Base-by-base conservation (phyloP, 2,888 invertebrate genomes). In the Synanthedon tipuliformis region DNA sequence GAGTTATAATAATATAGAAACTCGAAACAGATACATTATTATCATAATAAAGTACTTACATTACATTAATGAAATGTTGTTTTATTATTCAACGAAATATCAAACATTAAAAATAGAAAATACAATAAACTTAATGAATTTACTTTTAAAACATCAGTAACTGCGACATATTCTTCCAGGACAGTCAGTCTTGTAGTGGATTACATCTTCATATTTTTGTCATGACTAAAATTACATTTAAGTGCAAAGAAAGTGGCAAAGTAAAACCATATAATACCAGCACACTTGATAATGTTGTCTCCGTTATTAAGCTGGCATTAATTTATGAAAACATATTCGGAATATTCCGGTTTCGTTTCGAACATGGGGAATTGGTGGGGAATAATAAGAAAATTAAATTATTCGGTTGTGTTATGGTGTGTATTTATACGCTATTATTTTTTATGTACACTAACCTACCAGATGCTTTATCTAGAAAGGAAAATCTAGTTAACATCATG, bases 271-370 rank as follows among this genome's bases (percentile, higher is more conserved):
- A 23, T 23, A 23, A 5, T 23, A 23, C 23, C 5, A 48, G 16
- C 15, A 16, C 48, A 3, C n/a, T 48, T 12, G 15, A 48, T 15
- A 48, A 48, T 48, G 15, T 48, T 48, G 15, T 48, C 5, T 48
- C 13, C 2, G 4, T 16, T 11, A 48, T 48, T 11, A 48, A 48
- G 45, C 56, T 55, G 18, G n/a, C 53, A 4, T 16, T 53, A 16
- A 7, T 50, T 7, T 15, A 34, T 12, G 58, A 54, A 41, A 50
- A 41, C 8, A 13, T 54, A 7, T 53, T 57, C 40, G 56, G 55
- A 40, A 54, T 55, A 51, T 55, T 57, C 23, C 45, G 58, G 52
- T 57, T 57, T 40, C 52, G 53, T 7, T 48, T 51, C 8, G 16
- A 40, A 11, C 49, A 53, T n/a, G 45, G 54, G 3, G 27, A 40